phyloP scores from a whole-genome alignment of 2,797 vertebrate genomes.

The Monodelphis domestica region DNA sequence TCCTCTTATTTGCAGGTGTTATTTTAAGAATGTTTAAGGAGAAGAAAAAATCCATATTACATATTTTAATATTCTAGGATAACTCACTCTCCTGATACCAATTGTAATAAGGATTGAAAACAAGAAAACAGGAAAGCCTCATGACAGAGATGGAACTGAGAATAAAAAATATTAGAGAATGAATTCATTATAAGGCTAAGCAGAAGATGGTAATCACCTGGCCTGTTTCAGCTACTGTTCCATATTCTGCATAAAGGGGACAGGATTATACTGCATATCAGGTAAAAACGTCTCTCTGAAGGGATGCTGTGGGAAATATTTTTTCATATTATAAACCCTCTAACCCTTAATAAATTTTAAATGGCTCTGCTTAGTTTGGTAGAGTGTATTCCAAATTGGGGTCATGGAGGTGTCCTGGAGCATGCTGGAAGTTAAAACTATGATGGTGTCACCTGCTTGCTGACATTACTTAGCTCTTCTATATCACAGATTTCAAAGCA shows the following conservation, averaged over 20 bases:
- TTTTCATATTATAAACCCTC: slow-evolving; percentile 9
- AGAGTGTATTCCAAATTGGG: background rate
- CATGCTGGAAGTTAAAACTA: background rate
- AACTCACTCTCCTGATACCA: slow-evolving; percentile 50
- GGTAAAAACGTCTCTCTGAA: slow-evolving; percentile 36
- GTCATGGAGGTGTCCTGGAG: background rate
- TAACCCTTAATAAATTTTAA: slow-evolving; percentile 26
- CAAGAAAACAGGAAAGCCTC: slow-evolving; percentile 58
- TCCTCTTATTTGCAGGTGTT: slow-evolving; percentile 56
- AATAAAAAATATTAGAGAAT: slow-evolving; percentile 57
- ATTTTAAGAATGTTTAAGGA: slow-evolving; percentile 54
- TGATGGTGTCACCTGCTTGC: background rate
- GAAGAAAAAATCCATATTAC: slow-evolving; percentile 64
- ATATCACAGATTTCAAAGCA: background rate
- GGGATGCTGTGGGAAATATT: background rate
- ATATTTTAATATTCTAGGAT: slow-evolving; percentile 67
- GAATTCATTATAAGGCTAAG: slow-evolving; percentile 51
- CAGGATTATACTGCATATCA: slow-evolving; percentile 48
- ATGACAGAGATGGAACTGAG: slow-evolving; percentile 39
- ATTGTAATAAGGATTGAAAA: slow-evolving; percentile 54
- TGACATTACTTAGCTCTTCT: background rate
- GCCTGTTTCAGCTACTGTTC: slow-evolving; percentile 13
- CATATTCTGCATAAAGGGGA: slow-evolving; percentile 13
- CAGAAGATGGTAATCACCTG: background rate
- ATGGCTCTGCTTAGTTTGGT: slow-evolving; percentile 19